These are phyloP conservation scores for Rhagologus leucostigma DNA, from an alignment of 2,113 vertebrate species.

Conservation along the genomic window DNA sequence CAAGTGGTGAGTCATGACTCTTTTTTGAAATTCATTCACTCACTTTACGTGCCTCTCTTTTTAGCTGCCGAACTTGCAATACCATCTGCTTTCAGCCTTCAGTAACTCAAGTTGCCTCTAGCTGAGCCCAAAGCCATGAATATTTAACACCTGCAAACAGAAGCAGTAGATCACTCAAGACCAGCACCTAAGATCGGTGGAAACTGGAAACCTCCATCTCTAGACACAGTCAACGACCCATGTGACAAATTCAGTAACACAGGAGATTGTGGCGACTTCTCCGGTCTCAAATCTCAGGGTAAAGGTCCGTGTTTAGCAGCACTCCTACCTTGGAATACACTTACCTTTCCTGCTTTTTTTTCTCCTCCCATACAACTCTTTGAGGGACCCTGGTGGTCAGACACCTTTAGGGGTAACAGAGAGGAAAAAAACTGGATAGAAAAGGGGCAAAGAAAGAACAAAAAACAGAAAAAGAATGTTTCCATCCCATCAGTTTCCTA, in stretches of 20 bases:
- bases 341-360: not conserved
- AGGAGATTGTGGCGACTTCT: not conserved
- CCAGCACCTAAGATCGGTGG: not conserved
- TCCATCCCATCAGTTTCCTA: not conserved
- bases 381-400: fast-evolving
- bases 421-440: not conserved
- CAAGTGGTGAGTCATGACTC: slow-evolving; percentile 27
- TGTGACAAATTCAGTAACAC: not conserved
- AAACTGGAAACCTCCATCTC: not conserved
- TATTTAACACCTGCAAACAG: slow-evolving; percentile 15
- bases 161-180: not conserved
- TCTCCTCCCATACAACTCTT: not conserved
- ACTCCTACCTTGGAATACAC: not conserved
- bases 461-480: not conserved
- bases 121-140: not conserved
- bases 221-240: not conserved
- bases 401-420: not conserved
- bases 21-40: slow-evolving; percentile 33
- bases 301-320: not conserved
- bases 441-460: not conserved
- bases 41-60: not conserved
- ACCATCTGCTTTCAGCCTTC: slow-evolving; percentile 31
- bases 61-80: not conserved
- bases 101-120: not conserved
- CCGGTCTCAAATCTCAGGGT: not conserved